Conservation (phyloP, 2,888 invertebrate genomes). For the Amiota mariae region DNA sequence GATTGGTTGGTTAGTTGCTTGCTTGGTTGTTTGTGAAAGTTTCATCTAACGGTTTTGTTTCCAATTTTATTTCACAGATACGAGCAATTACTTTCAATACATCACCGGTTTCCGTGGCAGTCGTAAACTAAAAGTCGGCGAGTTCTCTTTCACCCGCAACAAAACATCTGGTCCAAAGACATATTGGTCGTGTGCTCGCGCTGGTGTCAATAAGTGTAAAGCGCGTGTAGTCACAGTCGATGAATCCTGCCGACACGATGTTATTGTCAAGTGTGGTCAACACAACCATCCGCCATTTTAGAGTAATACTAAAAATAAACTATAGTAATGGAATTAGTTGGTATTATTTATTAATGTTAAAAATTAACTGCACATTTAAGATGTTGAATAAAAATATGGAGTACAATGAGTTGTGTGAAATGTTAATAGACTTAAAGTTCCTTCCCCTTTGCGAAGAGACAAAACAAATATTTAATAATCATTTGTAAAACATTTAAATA, state of each 20-base stretch:
- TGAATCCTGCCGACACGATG: slow-evolving; percentile 68
- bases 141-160: slow-evolving; percentile 73
- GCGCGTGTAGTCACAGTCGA: slow-evolving; percentile 73
- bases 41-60: slow-evolving; percentile 12
- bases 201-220: slow-evolving; percentile 73
- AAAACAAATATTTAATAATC: slow-evolving; percentile 11
- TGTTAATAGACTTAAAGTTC: slow-evolving; percentile 29
- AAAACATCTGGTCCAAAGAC: slow-evolving; percentile 71
- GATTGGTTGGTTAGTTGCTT: background rate
- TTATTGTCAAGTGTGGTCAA: slow-evolving; percentile 71
- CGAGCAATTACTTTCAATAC: slow-evolving; percentile 67
- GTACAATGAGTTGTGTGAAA: slow-evolving; percentile 38
- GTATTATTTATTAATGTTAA: background rate
- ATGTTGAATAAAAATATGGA: slow-evolving; percentile 37
- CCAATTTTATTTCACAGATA: slow-evolving; percentile 49
- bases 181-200: slow-evolving; percentile 74
- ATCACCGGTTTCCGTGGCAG: slow-evolving; percentile 74
- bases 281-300: slow-evolving; percentile 74
- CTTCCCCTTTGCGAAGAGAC: slow-evolving; percentile 33
- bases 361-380: background rate
- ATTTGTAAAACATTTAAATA: slow-evolving; percentile 16
- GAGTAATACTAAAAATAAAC: slow-evolving; percentile 25
- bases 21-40: slow-evolving; percentile 47
- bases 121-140: slow-evolving; percentile 73
- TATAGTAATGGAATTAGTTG: background rate